These are phyloP conservation scores for Xestia xanthographa DNA, from an alignment of 2,888 invertebrate species.

Conservation along the genomic window DNA sequence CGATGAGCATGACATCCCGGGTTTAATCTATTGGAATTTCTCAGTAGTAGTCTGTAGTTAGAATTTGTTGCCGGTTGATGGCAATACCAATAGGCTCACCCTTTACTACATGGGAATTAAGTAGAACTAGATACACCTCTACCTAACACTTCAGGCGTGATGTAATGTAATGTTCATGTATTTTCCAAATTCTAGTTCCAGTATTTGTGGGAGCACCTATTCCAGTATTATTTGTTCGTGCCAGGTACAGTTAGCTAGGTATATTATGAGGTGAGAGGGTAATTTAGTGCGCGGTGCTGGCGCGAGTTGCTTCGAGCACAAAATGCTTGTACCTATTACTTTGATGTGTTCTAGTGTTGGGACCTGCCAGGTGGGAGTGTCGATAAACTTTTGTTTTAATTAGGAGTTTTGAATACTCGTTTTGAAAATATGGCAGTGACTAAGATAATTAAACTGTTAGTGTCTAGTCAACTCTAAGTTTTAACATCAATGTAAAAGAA, in stretches of 20 bases:
- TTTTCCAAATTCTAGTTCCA: slow-evolving; percentile 3
- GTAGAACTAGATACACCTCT: not conserved
- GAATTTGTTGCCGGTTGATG: not conserved
- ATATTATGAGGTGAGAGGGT: slow-evolving; percentile 56
- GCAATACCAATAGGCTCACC: not conserved
- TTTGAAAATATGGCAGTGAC: not conserved
- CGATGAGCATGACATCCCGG: not conserved
- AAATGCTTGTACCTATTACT: slow-evolving; percentile 70
- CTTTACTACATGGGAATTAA: not conserved
- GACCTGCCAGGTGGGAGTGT: not conserved
- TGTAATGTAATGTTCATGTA: not conserved
- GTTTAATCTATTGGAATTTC: not conserved
- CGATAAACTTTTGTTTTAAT: slow-evolving; percentile 27
- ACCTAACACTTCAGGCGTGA: not conserved
- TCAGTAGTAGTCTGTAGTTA: not conserved
- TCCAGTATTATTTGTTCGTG: slow-evolving; percentile 27
- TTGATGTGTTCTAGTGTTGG: slow-evolving; percentile 65
- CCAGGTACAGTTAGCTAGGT: slow-evolving; percentile 37
- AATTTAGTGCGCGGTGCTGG: slow-evolving; percentile 61
- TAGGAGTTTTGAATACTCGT: not conserved
- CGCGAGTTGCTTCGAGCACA: slow-evolving; percentile 64
- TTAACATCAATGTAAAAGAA: not conserved
- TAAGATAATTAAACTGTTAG: not conserved
- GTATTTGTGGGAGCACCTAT: slow-evolving; percentile 5
- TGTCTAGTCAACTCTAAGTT: not conserved